Percentiles rank a stretch among this genome's conserved stretches.
phyloP scores from a whole-genome alignment of 2,113 vertebrate species.

The Mobula birostris region DNA sequence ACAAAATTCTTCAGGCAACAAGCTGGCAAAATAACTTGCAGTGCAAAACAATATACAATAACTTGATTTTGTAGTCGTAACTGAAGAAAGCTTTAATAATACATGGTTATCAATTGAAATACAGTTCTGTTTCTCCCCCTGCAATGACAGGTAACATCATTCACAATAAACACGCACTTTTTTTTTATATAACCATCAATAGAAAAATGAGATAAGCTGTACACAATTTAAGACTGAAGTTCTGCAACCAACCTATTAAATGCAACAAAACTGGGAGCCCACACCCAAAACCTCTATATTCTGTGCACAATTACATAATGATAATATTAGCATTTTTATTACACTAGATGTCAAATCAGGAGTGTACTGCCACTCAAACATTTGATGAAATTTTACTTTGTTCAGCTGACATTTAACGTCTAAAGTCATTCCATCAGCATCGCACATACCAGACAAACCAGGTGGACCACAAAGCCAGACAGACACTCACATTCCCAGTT shows the following conservation, averaged over 20 bases:
- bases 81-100: constrained; percentile 11
- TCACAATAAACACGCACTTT: background rate
- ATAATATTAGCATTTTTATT: background rate
- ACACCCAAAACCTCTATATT: background rate
- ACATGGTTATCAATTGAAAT: background rate
- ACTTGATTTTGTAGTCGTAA: background rate
- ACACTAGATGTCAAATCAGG: background rate
- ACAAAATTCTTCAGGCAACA: background rate
- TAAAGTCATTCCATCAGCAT: background rate
- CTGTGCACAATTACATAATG: background rate
- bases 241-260: background rate
- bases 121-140: background rate
- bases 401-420: too few relatives aligned
- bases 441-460: too few relatives aligned
- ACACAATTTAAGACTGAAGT: background rate
- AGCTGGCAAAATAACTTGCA: background rate
- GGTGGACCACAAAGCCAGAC: background rate
- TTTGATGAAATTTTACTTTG: background rate
- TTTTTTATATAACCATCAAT: background rate
- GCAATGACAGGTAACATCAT: background rate
- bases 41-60: background rate
- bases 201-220: background rate
- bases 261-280: background rate
- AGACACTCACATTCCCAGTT: background rate
- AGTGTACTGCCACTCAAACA: background rate